A percentile compares a stretch with the other conserved stretches of the same genome.
Conservation (phyloP, 2,888 invertebrate genomes). For the Polydrusus tereticollis region DNA sequence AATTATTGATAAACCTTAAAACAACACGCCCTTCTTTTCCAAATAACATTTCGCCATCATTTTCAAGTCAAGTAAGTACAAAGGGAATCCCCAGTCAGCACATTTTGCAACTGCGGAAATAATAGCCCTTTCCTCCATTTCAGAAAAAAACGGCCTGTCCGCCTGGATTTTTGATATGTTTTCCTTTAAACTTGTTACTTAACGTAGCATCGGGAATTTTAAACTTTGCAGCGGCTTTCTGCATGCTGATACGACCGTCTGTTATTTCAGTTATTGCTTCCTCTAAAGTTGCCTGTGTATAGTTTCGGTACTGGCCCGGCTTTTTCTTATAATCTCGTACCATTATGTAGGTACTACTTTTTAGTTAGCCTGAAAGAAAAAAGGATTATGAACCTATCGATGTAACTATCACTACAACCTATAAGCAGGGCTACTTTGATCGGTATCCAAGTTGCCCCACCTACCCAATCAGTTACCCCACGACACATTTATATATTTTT, state of each 20-base stretch:
- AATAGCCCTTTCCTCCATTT: constrained; percentile 12
- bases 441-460: not conserved
- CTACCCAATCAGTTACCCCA: not conserved
- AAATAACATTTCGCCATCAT: constrained; percentile 17
- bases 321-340: constrained; percentile 15
- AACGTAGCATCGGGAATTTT: constrained; percentile 13
- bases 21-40: constrained; percentile 3
- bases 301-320: constrained; percentile 5
- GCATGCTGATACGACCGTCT: constrained; percentile 4
- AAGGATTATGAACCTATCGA: not conserved
- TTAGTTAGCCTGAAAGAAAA: not conserved
- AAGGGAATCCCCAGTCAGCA: constrained; percentile 18
- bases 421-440: constrained; percentile 1
- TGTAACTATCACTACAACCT: not conserved
- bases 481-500: too few species aligned
- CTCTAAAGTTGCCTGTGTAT: constrained; percentile 1
- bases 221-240: not conserved
- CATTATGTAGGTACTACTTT: not conserved
- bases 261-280: not conserved
- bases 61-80: constrained; percentile 18
- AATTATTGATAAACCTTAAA: not conserved
- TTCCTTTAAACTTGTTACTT: constrained; percentile 18
- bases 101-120: constrained; percentile 7
- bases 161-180: not conserved
- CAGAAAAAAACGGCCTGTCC: constrained; percentile 13